phyloP scores from a whole-genome alignment of 2,888 invertebrate species.

The Malthinus flaveolus region DNA sequence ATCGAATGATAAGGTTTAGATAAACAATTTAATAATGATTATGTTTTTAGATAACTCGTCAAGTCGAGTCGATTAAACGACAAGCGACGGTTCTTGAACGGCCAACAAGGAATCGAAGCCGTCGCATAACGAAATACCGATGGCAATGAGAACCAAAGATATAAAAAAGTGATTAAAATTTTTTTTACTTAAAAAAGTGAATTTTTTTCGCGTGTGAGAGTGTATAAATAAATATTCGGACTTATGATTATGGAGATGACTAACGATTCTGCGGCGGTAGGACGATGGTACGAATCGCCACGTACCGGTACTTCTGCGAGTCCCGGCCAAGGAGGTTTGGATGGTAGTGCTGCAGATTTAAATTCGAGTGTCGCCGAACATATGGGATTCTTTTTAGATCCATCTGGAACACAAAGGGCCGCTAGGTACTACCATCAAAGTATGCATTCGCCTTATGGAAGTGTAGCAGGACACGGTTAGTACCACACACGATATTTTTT shows the following conservation, averaged over 20 bases:
- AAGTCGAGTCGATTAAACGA: conserved; percentile 17
- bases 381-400: conserved; percentile 57
- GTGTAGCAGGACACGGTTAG: conserved; percentile 55
- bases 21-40: conserved; percentile 6
- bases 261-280: conserved; percentile 53
- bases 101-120: conserved; percentile 22
- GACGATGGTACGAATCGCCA: conserved; percentile 57
- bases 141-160: conserved; percentile 22
- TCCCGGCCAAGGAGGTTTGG: conserved; percentile 48
- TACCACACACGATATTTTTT: conserved; percentile 5
- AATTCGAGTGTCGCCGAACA: conserved; percentile 55
- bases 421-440: conserved; percentile 57
- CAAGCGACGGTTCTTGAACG: conserved; percentile 23
- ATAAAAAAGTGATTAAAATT: conserved; percentile 9
- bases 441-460: conserved; percentile 56
- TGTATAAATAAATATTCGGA: conserved; percentile 24
- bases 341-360: conserved; percentile 46
- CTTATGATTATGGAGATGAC: conserved; percentile 58
- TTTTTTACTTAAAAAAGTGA: conserved; percentile 5
- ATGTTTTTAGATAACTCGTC: conserved; percentile 24
- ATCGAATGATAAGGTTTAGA: neutral
- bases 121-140: conserved; percentile 8
- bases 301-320: conserved; percentile 52
- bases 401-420: conserved; percentile 53
- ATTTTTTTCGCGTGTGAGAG: conserved; percentile 27